Base-by-base conservation (phyloP, 2,888 invertebrate genomes). In the Ceriagrion tenellum region DNA sequence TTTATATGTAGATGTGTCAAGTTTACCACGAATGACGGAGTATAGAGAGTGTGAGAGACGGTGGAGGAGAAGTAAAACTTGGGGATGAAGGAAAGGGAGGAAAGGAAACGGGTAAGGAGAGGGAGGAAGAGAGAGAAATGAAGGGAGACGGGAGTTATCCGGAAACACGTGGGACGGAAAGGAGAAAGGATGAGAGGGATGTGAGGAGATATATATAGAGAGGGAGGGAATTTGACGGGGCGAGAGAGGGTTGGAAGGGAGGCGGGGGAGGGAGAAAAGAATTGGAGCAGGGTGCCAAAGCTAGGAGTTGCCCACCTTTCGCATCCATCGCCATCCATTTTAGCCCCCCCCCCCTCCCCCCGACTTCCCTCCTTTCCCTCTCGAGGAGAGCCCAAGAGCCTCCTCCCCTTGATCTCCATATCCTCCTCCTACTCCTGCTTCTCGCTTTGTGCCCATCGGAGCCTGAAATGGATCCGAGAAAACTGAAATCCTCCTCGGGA, bases 401-500 rank as follows among this genome's bases (percentile, higher is more conserved):
- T 59, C 69, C 69, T 26, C n/a, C n/a, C n/a, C 13, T n/a, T 26
- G 10, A 3, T 12, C 23, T 26, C 69, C n/a, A 12, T n/a, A 26
- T n/a, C 69, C 81, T 4, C 16, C 13, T 81, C 81, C 81, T 13
- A 13, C 81, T 81, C 35, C 30, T 13, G 12, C 12, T 30, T 26
- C 81, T 35, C 30, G 35, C 81, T 81, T 81, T 81, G 81, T 81
- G 81, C 81, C 81, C 81, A 81, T 81, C 35, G 81, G 81, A 81
- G 81, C 81, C 35, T 81, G 81, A 81, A 81, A 81, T 81, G 35
- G 81, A 81, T 30, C 81, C 81, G 81, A 35, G 81, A 81, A 81
- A 81, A 81, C 81, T 81, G 81, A 81, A 81, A 81, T 81, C 81
- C 81, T 81, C 23, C 26, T 59, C 59, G 59, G n/a, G 69, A 59